These are phyloP conservation scores for Leucophenga montana DNA, from an alignment of 2,888 invertebrate species.

Conservation along the genomic window DNA sequence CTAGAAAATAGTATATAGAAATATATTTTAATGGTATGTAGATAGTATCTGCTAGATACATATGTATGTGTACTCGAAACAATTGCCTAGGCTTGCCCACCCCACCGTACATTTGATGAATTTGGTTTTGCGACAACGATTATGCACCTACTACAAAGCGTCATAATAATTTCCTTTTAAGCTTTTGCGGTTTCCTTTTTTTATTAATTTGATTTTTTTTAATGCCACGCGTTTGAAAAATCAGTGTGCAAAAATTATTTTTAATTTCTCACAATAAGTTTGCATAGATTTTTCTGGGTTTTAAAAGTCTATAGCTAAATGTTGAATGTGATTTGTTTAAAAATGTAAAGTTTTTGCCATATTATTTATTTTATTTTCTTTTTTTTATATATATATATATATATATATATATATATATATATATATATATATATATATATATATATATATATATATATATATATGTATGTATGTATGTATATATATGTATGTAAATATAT, in stretches of 20 bases:
- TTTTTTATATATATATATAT: constrained; percentile 37
- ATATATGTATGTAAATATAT: no score
- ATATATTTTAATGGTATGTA: background rate
- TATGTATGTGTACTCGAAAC: constrained; percentile 38
- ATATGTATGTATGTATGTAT: constrained; percentile 37
- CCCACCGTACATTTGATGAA: constrained; percentile 54
- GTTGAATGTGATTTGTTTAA: constrained; percentile 54
- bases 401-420: constrained; percentile 45
- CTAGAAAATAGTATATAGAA: no score
- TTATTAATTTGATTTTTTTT: constrained; percentile 22
- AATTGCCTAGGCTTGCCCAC: constrained; percentile 69
- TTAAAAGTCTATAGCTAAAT: constrained; percentile 71
- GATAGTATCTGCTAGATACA: no score
- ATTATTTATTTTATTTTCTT: constrained; percentile 46
- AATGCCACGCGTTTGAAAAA: constrained; percentile 31
- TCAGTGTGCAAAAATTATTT: constrained; percentile 44
- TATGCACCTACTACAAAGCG: no score
- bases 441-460: constrained; percentile 54
- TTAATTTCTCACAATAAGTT: constrained; percentile 57
- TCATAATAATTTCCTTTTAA: no score
- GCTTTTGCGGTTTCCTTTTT: constrained; percentile 29
- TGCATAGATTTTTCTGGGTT: constrained; percentile 68
- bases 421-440: constrained; percentile 49
- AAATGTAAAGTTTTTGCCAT: constrained; percentile 47
- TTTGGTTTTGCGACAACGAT: constrained; percentile 21